A percentile compares a stretch with the other conserved stretches of the same genome.
Conservation (phyloP, 2,888 invertebrate species). For the Hypsopygia costalis region DNA sequence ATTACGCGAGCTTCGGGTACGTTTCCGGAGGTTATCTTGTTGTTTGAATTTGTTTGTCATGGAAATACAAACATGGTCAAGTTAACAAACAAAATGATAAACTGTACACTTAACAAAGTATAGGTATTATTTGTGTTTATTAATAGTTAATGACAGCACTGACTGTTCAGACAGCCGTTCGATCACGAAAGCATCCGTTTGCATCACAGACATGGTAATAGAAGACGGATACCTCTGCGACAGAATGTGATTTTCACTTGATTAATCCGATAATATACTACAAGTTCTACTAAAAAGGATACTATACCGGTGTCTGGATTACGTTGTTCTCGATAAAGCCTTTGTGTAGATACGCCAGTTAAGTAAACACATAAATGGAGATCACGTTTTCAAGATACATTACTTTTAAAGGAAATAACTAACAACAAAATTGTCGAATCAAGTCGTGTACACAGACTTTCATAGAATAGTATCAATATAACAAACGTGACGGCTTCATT, state of each 20-base stretch:
- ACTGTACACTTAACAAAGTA: neutral
- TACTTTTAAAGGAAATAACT: neutral
- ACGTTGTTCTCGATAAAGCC: too few relatives aligned
- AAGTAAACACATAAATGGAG: neutral
- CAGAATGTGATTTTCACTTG: too few relatives aligned
- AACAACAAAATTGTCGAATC: neutral
- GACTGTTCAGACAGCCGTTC: too few relatives aligned
- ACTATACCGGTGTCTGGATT: too few relatives aligned
- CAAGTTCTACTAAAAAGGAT: too few relatives aligned
- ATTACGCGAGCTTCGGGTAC: constrained; percentile 12
- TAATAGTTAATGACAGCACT: too few relatives aligned
- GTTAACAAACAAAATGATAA: constrained; percentile 1
- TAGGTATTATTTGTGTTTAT: neutral
- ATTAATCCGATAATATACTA: too few relatives aligned
- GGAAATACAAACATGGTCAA: constrained; percentile 3
- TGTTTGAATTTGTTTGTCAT: constrained; percentile 1
- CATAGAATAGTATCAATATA: constrained; percentile 22
- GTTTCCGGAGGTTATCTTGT: constrained; percentile 16
- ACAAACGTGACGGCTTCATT: constrained; percentile 49
- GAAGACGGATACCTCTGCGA: too few relatives aligned
- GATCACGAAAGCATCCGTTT: too few relatives aligned
- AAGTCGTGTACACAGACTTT: constrained; percentile 22
- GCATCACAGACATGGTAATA: too few relatives aligned
- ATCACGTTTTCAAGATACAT: neutral
- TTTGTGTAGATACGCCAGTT: neutral